phyloP scores from a whole-genome alignment of 2,113 vertebrate genomes.

The Ptilonorhynchus violaceus region DNA sequence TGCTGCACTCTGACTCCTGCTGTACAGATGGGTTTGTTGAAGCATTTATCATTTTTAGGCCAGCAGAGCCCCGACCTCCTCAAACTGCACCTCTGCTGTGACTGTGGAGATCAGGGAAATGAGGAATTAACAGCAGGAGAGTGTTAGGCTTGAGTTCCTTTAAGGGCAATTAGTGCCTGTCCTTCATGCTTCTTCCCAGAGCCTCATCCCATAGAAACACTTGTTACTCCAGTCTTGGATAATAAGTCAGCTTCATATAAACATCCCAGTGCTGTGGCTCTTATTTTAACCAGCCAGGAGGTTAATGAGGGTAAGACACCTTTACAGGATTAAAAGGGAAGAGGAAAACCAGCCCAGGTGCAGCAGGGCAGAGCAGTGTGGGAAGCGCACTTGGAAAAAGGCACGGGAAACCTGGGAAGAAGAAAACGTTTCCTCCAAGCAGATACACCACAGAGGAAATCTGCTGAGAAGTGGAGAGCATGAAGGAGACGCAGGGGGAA shows the following conservation, averaged over 20 bases:
- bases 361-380: background rate
- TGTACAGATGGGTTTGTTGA: background rate
- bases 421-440: background rate
- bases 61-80: background rate
- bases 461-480: background rate
- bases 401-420: background rate
- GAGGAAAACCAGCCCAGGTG: background rate
- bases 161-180: background rate
- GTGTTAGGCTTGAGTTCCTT: background rate
- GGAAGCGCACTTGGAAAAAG: background rate
- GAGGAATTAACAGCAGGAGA: constrained; percentile 7
- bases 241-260: background rate
- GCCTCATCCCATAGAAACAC: background rate
- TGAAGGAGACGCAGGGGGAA: background rate
- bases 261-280: background rate
- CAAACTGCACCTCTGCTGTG: background rate
- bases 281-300: background rate
- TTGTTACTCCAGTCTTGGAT: background rate
- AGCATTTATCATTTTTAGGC: background rate
- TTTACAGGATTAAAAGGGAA: background rate
- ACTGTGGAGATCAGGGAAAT: background rate
- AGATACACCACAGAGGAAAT: background rate
- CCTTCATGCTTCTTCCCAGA: background rate
- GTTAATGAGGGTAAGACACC: background rate
- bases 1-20: background rate